phyloP scores from a whole-genome alignment of 1,140 invertebrate species.

The Olivierus martensii region DNA sequence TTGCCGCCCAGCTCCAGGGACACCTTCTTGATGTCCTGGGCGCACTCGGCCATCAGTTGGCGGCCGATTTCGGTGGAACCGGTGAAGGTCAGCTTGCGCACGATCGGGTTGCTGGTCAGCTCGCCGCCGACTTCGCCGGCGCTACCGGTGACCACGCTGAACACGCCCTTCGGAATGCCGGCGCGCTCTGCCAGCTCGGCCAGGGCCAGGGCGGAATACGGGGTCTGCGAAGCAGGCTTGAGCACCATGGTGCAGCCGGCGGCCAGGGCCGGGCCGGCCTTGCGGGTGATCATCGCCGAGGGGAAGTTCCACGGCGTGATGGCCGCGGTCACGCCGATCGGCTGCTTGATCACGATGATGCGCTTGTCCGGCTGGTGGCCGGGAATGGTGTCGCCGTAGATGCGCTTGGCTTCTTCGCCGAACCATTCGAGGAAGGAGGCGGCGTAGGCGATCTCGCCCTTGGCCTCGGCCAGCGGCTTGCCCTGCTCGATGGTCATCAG shows the following conservation, averaged over 20 bases:
- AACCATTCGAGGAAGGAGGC: conserved; percentile 93
- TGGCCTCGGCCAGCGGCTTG: conserved; percentile 58
- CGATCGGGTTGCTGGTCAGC: conserved; percentile 63
- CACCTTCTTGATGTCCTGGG: conserved; percentile 75
- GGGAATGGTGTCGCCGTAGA: conserved; percentile 75
- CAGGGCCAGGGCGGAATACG: too few relatives aligned
- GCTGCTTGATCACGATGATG: conserved; percentile 68
- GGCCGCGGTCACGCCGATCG: conserved; percentile 81
- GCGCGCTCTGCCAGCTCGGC: conserved; percentile 42
- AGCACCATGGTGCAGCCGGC: too few relatives aligned
- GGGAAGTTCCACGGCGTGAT: too few relatives aligned
- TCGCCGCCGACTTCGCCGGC: conserved; percentile 64
- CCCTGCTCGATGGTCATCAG: conserved; percentile 60
- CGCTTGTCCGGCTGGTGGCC: conserved; percentile 56
- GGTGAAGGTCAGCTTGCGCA: conserved; percentile 88
- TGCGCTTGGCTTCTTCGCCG: conserved; percentile 77
- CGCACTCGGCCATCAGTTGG: too few relatives aligned
- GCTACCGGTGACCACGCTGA: conserved; percentile 80
- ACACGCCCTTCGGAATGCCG: conserved; percentile 43
- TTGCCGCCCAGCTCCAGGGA: conserved; percentile 92
- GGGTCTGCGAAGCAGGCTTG: too few relatives aligned
- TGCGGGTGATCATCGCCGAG: too few relatives aligned
- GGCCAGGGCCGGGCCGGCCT: too few relatives aligned
- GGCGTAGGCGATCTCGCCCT: conserved; percentile 82
- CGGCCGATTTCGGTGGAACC: conserved; percentile 68